These are phyloP conservation scores for Drosophila lutescens DNA, from an alignment of 2,888 invertebrate species.

Conservation along the genomic window DNA sequence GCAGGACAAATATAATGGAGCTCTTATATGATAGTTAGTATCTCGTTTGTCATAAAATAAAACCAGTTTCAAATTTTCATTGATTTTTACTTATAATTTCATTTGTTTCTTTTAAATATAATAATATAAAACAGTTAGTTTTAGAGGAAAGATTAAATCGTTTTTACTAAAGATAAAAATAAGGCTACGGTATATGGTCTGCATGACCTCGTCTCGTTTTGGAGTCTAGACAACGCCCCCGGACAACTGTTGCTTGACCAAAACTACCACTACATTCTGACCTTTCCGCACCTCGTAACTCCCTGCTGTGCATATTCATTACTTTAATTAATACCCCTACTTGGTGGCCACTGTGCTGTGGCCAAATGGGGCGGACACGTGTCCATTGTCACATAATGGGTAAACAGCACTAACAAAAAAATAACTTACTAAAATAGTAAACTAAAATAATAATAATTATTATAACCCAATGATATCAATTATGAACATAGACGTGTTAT, in stretches of 20 bases:
- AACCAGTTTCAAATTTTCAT: too few species aligned
- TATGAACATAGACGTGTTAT: too few species aligned
- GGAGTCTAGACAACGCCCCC: slow-evolving; percentile 20
- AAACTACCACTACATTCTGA: slow-evolving; percentile 3
- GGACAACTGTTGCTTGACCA: slow-evolving; percentile 11
- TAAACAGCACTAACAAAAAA: neutral
- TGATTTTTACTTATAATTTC: neutral
- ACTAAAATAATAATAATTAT: neutral
- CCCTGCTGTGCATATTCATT: slow-evolving; percentile 36
- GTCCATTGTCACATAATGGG: slow-evolving; percentile 20
- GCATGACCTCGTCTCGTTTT: neutral
- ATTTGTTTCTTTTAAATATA: too few species aligned
- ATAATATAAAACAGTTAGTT: too few species aligned
- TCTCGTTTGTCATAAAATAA: neutral
- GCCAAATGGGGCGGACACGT: slow-evolving; percentile 51
- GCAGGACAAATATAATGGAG: neutral
- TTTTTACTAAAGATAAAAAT: too few species aligned
- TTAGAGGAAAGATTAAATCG: too few species aligned
- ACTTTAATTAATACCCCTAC: slow-evolving; percentile 52
- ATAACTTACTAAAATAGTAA: neutral
- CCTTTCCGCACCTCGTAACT: slow-evolving; percentile 1
- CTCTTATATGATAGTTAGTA: neutral
- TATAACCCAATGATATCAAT: too few species aligned
- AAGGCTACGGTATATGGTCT: neutral
- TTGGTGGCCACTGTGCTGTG: slow-evolving; percentile 28